Percentiles rank a stretch among this genome's conserved stretches.
These are phyloP conservation scores for Trachelus troglodyta DNA, from an alignment of 2,888 invertebrate genomes.

Conservation along the genomic window DNA sequence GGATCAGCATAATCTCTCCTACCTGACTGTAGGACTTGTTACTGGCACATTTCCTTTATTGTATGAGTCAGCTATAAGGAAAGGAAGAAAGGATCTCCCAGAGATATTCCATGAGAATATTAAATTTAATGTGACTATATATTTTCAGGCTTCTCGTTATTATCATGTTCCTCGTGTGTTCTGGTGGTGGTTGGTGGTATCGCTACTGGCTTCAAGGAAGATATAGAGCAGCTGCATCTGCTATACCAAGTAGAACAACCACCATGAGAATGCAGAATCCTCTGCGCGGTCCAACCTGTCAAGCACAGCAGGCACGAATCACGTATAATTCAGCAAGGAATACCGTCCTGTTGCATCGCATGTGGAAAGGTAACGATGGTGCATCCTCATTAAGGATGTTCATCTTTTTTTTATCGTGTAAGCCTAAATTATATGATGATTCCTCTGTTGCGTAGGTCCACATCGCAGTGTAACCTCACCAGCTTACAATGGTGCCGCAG, in stretches of 20 bases:
- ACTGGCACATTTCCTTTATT: no score
- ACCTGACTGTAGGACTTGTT: no score
- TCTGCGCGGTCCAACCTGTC: slow-evolving; percentile 52
- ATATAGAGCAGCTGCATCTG: slow-evolving; percentile 57
- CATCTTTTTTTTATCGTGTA: background rate
- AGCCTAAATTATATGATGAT: background rate
- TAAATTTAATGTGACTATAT: slow-evolving; percentile 9
- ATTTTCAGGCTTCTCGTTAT: slow-evolving; percentile 67
- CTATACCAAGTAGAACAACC: slow-evolving; percentile 54
- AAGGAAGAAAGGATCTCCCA: background rate
- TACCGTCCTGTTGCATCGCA: slow-evolving; percentile 63
- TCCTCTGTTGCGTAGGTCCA: slow-evolving; percentile 41
- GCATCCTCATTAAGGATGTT: background rate
- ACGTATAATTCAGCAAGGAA: slow-evolving; percentile 64
- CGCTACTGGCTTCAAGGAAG: slow-evolving; percentile 67
- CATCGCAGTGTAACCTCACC: slow-evolving; percentile 52
- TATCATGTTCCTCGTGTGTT: slow-evolving; percentile 69
- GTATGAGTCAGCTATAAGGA: no score
- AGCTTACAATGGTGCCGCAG: slow-evolving; percentile 47
- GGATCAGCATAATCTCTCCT: no score
- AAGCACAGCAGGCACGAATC: slow-evolving; percentile 62
- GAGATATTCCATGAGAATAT: slow-evolving; percentile 5
- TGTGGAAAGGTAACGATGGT: slow-evolving; percentile 62
- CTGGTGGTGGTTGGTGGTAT: slow-evolving; percentile 71
- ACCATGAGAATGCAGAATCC: slow-evolving; percentile 50